phyloP scores from a whole-genome alignment of 2,888 invertebrate genomes.

The Orchestes rusci region DNA sequence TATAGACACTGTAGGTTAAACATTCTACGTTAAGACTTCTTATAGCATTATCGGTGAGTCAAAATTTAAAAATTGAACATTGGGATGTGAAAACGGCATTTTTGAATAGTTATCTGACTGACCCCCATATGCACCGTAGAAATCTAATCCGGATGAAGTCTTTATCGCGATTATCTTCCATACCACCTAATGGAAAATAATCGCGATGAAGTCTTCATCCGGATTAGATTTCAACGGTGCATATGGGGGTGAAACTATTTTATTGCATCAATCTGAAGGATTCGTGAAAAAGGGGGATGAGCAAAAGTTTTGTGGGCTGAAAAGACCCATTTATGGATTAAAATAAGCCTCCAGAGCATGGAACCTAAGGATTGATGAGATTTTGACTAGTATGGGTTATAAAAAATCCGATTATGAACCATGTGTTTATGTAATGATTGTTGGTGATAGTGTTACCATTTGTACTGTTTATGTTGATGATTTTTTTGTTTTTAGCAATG shows the following conservation, averaged over 20 bases:
- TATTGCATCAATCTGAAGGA: slow-evolving; percentile 25
- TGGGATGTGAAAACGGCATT: slow-evolving; percentile 31
- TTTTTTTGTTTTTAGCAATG: slow-evolving; percentile 28
- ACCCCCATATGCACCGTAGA: too few relatives aligned
- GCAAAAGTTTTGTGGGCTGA: slow-evolving; percentile 17
- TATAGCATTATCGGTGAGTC: slow-evolving; percentile 24
- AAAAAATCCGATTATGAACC: slow-evolving; percentile 23
- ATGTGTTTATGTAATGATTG: slow-evolving; percentile 22
- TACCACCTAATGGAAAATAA: too few relatives aligned
- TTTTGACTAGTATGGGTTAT: slow-evolving; percentile 17
- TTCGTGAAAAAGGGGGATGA: slow-evolving; percentile 11
- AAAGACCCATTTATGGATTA: slow-evolving; percentile 27
- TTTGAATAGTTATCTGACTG: slow-evolving; percentile 28
- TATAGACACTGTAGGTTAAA: too few relatives aligned
- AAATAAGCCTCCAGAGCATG: slow-evolving; percentile 25
- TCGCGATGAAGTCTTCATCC: too few relatives aligned
- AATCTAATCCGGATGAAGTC: too few relatives aligned
- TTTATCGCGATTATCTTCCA: too few relatives aligned
- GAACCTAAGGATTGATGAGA: slow-evolving; percentile 20
- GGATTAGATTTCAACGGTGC: too few relatives aligned
- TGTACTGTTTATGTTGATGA: slow-evolving; percentile 27
- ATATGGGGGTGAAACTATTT: slow-evolving; percentile 27
- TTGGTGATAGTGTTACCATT: background rate
- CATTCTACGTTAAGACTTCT: too few relatives aligned
- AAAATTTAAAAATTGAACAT: slow-evolving; percentile 24